Evolutionary conservation across 2,888 invertebrate species (phyloP).

Genomic region (Unio delphinus): DNA sequence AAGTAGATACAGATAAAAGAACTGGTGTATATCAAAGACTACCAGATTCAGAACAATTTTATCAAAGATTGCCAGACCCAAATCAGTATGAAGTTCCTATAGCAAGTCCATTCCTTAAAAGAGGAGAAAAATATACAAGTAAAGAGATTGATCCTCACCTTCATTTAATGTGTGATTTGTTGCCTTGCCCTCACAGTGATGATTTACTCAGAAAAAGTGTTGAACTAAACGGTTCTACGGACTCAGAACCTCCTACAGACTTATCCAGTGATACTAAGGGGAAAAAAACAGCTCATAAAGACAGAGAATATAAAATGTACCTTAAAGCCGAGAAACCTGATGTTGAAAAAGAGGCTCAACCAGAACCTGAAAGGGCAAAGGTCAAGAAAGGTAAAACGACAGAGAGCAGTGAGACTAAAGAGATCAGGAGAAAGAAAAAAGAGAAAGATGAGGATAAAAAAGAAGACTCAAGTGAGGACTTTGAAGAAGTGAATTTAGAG

Average conservation of each 20-base stretch:
- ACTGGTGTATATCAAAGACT: too few relatives aligned
- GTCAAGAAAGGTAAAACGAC: too few relatives aligned
- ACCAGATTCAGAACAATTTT: too few relatives aligned
- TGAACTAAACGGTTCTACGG: too few relatives aligned
- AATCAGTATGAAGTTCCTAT: slow-evolving; percentile 16
- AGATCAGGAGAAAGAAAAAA: background rate
- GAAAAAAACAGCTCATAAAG: background rate
- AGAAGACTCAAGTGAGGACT: too few relatives aligned
- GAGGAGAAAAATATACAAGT: slow-evolving; percentile 8
- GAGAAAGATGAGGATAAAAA: background rate
- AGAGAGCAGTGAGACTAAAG: too few relatives aligned
- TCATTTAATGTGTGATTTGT: slow-evolving; percentile 53
- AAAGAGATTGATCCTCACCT: slow-evolving; percentile 49
- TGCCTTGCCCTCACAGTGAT: slow-evolving; percentile 47
- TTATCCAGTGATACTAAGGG: too few relatives aligned
- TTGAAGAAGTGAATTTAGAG: too few relatives aligned
- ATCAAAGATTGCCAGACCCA: background rate
- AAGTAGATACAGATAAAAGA: too few relatives aligned
- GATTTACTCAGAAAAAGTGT: background rate
- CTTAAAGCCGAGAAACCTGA: slow-evolving; percentile 54
- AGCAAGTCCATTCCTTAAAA: slow-evolving; percentile 42
- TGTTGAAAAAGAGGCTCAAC: slow-evolving; percentile 19
- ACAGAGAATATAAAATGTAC: slow-evolving; percentile 38
- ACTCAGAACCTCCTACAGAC: too few relatives aligned
- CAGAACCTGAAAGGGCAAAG: too few relatives aligned